Conservation (phyloP, 1,140 invertebrate genomes). For the Temnothorax nylanderi region DNA sequence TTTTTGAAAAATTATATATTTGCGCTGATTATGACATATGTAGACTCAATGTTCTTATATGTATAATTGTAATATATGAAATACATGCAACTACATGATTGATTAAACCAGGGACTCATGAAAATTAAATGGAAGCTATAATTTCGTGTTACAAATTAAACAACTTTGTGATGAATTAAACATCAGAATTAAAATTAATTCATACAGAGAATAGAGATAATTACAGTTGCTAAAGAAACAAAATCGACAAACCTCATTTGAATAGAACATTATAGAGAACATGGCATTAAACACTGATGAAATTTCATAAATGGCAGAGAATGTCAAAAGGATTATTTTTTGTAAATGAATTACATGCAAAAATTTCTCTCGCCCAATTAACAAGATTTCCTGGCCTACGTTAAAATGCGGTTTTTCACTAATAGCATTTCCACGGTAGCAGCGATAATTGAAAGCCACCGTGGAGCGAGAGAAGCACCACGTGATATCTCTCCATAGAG, state of each 20-base stretch:
- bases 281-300: not conserved
- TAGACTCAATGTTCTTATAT: not conserved
- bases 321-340: not conserved
- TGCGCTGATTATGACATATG: no score
- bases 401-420: slow-evolving; percentile 26
- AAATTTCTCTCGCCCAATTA: slow-evolving; percentile 5
- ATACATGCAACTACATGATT: not conserved
- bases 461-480: not conserved
- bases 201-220: not conserved
- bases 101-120: not conserved
- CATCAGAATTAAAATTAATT: slow-evolving; percentile 11
- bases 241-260: not conserved
- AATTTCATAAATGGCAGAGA: not conserved
- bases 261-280: not conserved
- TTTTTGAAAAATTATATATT: no score
- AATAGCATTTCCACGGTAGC: no score
- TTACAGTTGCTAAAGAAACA: not conserved
- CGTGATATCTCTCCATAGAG: not conserved
- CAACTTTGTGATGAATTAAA: slow-evolving; percentile 22
- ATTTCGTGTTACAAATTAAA: not conserved
- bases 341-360: not conserved
- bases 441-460: not conserved
- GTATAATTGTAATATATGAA: not conserved
- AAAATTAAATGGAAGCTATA: not conserved
- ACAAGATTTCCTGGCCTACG: not conserved